These are phyloP conservation scores for Chanos chanos DNA, from an alignment of 2,797 vertebrate genomes.

Conservation along the genomic window DNA sequence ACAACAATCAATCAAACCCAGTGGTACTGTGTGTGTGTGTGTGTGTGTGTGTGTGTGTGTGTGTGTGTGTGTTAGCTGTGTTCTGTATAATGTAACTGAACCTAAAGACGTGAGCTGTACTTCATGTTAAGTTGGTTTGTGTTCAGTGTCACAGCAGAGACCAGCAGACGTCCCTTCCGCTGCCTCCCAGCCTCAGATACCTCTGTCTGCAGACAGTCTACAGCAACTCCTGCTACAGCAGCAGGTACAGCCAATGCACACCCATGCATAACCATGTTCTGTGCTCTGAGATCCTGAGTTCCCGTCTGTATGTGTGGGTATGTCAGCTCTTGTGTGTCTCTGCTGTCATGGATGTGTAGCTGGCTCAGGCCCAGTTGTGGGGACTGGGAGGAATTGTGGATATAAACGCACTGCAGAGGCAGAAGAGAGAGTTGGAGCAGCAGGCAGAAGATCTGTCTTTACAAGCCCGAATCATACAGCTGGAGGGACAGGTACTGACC, in stretches of 20 bases:
- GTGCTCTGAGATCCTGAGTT: too few species aligned
- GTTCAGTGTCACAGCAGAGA: conserved; percentile 47
- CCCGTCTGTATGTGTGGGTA: background rate
- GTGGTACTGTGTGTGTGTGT: too few species aligned
- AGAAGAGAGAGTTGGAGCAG: conserved; percentile 45
- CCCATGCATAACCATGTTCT: background rate
- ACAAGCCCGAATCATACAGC: conserved; percentile 71
- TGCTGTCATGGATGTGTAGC: conserved; percentile 31
- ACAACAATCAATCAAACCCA: too few species aligned
- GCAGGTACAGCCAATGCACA: conserved; percentile 52
- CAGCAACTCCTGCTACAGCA: conserved; percentile 68
- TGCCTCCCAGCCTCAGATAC: conserved; percentile 52
- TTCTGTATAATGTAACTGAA: too few species aligned
- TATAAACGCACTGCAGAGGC: conserved; percentile 41
- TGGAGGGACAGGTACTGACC: conserved; percentile 78
- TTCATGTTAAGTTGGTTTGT: background rate
- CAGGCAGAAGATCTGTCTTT: conserved; percentile 57
- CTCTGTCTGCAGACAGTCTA: conserved; percentile 51
- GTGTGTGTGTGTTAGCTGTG: too few species aligned
- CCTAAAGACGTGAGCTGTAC: too few species aligned
- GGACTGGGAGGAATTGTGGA: conserved; percentile 43
- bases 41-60: background rate
- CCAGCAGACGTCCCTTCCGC: conserved; percentile 40
- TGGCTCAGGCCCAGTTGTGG: conserved; percentile 59
- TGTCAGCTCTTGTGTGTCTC: background rate